Evolutionary conservation across 2,797 vertebrate species (phyloP).

Genomic region (Mycteria americana): DNA sequence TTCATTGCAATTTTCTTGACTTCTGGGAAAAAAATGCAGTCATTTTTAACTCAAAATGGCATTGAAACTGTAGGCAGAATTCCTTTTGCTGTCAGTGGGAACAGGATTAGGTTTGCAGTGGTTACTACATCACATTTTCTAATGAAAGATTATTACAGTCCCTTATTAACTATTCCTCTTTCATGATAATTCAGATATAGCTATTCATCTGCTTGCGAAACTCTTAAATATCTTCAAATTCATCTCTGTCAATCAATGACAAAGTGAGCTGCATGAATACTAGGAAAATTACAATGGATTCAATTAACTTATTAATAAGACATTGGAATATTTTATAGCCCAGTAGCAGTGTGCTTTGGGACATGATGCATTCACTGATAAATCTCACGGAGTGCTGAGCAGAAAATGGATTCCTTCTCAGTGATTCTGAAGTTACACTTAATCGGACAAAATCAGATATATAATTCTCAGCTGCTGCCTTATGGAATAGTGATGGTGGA

Average conservation of each 20-base stretch:
- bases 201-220: slow-evolving; percentile 38
- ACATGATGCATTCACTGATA: slow-evolving; percentile 48
- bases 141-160: slow-evolving; percentile 44
- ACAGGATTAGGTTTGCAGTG: neutral
- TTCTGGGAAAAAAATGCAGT: neutral
- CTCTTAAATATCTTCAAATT: slow-evolving; percentile 62
- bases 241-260: slow-evolving; percentile 66
- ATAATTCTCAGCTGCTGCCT: neutral
- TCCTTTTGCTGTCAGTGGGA: neutral
- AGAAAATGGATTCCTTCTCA: slow-evolving; percentile 49
- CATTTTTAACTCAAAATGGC: neutral
- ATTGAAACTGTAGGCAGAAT: neutral
- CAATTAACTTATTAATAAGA: slow-evolving; percentile 69
- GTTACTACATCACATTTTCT: slow-evolving; percentile 42
- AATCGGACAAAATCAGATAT: neutral
- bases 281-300: slow-evolving; percentile 50
- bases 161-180: slow-evolving; percentile 41
- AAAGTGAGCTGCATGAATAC: slow-evolving; percentile 35
- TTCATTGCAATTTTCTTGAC: neutral
- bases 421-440: slow-evolving; percentile 25
- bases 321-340: slow-evolving; percentile 43
- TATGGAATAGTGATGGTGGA: neutral
- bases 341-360: slow-evolving; percentile 25
- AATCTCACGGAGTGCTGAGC: slow-evolving; percentile 4
- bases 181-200: slow-evolving; percentile 45